Evolutionary conservation across 2,797 vertebrate species (phyloP).

Genomic region (Macroramphosus scolopax): DNA sequence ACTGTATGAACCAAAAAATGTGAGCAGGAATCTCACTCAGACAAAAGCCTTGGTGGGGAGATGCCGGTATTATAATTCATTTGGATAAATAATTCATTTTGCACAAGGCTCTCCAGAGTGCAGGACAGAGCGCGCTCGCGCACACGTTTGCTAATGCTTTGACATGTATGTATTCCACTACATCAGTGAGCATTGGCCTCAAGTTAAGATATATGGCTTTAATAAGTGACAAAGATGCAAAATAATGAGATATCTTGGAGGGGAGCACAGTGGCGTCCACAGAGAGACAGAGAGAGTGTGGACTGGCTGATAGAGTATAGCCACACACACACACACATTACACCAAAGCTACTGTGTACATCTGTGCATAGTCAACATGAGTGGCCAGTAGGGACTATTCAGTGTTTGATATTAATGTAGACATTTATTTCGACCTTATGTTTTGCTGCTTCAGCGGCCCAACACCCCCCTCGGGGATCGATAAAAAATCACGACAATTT

Average conservation of each 20-base stretch:
- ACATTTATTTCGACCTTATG: not conserved
- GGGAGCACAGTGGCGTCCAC: slow-evolving; percentile 21
- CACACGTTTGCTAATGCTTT: slow-evolving; percentile 59
- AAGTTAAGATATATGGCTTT: slow-evolving; percentile 71
- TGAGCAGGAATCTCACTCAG: slow-evolving; percentile 58
- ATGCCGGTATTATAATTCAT: slow-evolving; percentile 66
- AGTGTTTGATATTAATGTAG: slow-evolving; percentile 8
- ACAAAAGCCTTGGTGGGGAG: slow-evolving; percentile 68
- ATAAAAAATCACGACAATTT: no score
- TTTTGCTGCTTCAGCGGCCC: not conserved
- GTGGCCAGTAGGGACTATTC: not conserved
- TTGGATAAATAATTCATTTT: slow-evolving; percentile 75
- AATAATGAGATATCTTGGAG: slow-evolving; percentile 67
- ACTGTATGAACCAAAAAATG: slow-evolving; percentile 62
- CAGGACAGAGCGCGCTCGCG: slow-evolving; percentile 44
- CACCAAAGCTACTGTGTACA: not conserved
- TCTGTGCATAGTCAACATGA: slow-evolving; percentile 4
- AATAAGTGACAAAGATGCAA: slow-evolving; percentile 71
- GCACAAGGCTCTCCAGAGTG: slow-evolving; percentile 64
- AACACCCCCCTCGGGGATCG: slow-evolving; percentile 11
- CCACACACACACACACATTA: no score
- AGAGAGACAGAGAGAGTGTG: slow-evolving; percentile 23
- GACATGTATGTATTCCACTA: slow-evolving; percentile 64
- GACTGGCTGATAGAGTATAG: no score
- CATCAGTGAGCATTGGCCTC: slow-evolving; percentile 46